Evolutionary conservation across 1,140 invertebrate species (phyloP), one percentile per base, ranked within the genome.

Genomic region (Tetramorium alpestre): DNA sequence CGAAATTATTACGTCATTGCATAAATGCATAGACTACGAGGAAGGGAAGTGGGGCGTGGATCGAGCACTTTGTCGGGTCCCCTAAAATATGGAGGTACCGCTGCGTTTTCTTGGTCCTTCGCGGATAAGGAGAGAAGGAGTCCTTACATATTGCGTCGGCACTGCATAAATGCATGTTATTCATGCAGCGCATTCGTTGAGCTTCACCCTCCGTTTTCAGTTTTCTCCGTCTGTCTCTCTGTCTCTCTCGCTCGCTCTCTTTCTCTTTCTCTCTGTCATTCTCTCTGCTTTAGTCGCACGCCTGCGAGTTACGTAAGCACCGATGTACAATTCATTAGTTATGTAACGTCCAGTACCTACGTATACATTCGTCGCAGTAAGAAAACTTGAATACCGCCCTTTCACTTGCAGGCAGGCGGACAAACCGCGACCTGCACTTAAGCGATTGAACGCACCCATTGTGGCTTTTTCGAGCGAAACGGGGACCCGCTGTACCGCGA

Each of bases 101-200:
- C 85, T 81, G 87, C 87, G 85, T 91, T 89, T 87, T 85, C 88
- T 87, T 86, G 90, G 89, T 92, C 88, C 88, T 92, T 65, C 90
- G 69, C 81, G 91, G 85, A 84, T 90, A 92, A 93, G 90, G 78
- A 92, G 85, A 89, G 86, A 87, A 88, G 81, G 89, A 90, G 91
- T 92, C 85, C 92, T 93, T 93, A 91, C 92, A 92, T 92, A 93
- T 92, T 92, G 92, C 90, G 90, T 89, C 76, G 90, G 89, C 88
- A 92, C 91, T 93, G 92, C 92, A 93, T 93, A 92, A 93, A 93
- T 93, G 91, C 91, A 92, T 92, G 87, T 87, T 91, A 92, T 92
- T 92, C 91, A 92, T 91, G 89, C 90, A 92, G 87, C 87, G 85
- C 91, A 85, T 88, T 85, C 88, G 90, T 84, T 81, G 86, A 51